Base-by-base conservation (phyloP, 2,888 invertebrate species). In the Caenorhabditis becei region DNA sequence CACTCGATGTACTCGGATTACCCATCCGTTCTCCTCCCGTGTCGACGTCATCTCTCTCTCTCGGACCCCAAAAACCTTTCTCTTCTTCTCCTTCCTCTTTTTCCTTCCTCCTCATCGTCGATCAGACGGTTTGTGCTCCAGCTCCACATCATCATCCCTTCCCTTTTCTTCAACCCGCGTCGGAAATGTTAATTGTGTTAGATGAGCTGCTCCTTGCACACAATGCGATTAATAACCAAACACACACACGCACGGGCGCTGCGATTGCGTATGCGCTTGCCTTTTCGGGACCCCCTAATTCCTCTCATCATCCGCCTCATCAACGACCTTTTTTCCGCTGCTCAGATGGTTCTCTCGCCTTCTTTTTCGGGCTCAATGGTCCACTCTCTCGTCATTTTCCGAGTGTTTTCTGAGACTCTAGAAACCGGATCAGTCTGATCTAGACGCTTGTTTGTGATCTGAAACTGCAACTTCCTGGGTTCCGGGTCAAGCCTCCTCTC, bases 71-170 rank as follows among this genome's bases (percentile, higher is more conserved):
- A 70, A 53, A 37, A 49, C 44, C 26, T 53, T 18, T 41, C 58
- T 26, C 24, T 37, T 24, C 8, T 63, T 18, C 14, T 56, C 26
- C 14, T 67, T 56, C 26, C n/a, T 69, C 20, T 49, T 56, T 18
- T 41, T 69, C 69, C 16, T 41, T 53, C 61, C 20, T 61, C 59
- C 16, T 70, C 59, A 69, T 70, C 61, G 70, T 70, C 70, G 70
- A 70, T 70, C 70, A 70, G 70, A 70, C 70, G 70, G 70, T 70
- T 61, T 70, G 28, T 61, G 70, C 70, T 70, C 70, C 58, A 35
- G 20, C 54, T 28, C 37, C 8, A 28, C 69, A 49, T 56, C 53
- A 37, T 61, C 28, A 23, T 61, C 53, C 16, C 24, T 8, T 18
- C 24, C 41, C 14, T 61, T 51, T 26, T 58, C 8, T 18, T 24